These are phyloP conservation scores for Sternarchorhynchus goeldii DNA, from an alignment of 2,797 vertebrate genomes.

Conservation along the genomic window DNA sequence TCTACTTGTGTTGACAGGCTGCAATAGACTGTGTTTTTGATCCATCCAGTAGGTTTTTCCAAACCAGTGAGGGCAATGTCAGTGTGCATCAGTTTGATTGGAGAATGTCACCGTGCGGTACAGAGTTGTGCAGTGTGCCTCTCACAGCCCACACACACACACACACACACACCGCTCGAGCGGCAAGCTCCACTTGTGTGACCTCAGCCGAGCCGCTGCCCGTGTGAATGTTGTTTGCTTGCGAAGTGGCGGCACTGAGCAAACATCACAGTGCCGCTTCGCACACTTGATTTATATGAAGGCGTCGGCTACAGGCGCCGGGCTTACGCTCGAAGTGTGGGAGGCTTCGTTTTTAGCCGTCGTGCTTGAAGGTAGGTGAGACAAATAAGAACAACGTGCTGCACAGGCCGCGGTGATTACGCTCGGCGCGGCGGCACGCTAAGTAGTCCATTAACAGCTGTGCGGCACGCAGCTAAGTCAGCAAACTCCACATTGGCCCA, in stretches of 20 bases:
- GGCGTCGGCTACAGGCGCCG: slow-evolving; percentile 41
- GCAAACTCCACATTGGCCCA: slow-evolving; percentile 39
- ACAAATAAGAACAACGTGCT: slow-evolving; percentile 66
- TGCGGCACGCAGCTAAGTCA: slow-evolving; percentile 38
- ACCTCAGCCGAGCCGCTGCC: slow-evolving; percentile 41
- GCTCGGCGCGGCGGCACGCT: slow-evolving; percentile 48
- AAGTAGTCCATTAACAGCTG: slow-evolving; percentile 65
- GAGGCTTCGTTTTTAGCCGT: slow-evolving; percentile 44
- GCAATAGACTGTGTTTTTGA: not conserved
- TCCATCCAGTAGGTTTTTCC: slow-evolving; percentile 1
- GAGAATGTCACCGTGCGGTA: not conserved
- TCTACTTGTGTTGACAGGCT: not conserved
- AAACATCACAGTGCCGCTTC: slow-evolving; percentile 60
- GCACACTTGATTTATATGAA: slow-evolving; percentile 57
- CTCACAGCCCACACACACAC: slow-evolving; percentile 20
- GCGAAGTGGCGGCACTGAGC: slow-evolving; percentile 51
- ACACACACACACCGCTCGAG: slow-evolving; percentile 33
- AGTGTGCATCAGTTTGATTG: not conserved
- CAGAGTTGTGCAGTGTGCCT: slow-evolving; percentile 22
- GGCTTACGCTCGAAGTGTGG: slow-evolving; percentile 47
- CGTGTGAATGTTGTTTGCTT: slow-evolving; percentile 63
- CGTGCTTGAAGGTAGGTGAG: slow-evolving; percentile 51
- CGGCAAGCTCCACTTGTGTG: slow-evolving; percentile 41
- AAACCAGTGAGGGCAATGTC: slow-evolving; percentile 6
- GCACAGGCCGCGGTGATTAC: slow-evolving; percentile 57